Conservation (phyloP, 2,113 vertebrate species). For the Limnothrissa miodon region DNA sequence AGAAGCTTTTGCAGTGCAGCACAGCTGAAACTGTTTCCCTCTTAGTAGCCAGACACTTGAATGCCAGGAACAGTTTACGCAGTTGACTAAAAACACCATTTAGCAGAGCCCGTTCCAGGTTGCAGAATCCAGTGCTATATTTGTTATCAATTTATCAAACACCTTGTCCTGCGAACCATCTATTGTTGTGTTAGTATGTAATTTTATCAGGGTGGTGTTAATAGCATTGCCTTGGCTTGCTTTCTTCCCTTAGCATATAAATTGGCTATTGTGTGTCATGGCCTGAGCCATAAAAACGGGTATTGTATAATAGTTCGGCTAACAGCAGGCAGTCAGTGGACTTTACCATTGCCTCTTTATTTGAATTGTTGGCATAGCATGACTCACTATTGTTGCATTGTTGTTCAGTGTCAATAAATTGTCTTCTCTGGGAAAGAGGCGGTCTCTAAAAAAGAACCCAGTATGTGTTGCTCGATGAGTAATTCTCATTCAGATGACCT, state of each 20-base stretch:
- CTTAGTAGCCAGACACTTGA: not conserved
- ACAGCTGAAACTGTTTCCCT: not conserved
- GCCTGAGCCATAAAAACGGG: not conserved
- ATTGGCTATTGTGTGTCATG: not conserved
- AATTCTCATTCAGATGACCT: not conserved
- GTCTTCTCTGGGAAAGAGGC: not conserved
- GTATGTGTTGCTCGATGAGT: not conserved
- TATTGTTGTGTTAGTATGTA: not conserved
- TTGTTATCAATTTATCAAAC: not conserved
- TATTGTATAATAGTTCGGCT: not conserved
- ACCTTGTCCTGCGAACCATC: not conserved
- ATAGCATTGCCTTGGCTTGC: not conserved
- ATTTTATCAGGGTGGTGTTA: not conserved
- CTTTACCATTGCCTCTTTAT: not conserved
- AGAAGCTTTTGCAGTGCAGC: not conserved
- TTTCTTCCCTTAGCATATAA: not conserved
- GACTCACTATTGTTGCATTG: not conserved
- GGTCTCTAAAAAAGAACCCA: not conserved
- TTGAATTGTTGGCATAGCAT: not conserved
- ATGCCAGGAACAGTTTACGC: not conserved
- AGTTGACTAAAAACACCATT: not conserved
- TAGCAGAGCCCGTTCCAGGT: not conserved
- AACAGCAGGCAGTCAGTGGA: not conserved
- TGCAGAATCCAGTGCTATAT: not conserved
- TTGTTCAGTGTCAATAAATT: not conserved